Percentiles rank a stretch among this genome's conserved stretches.
These are phyloP conservation scores for Augiades crinisus DNA, from an alignment of 2,888 invertebrate genomes.

Conservation along the genomic window DNA sequence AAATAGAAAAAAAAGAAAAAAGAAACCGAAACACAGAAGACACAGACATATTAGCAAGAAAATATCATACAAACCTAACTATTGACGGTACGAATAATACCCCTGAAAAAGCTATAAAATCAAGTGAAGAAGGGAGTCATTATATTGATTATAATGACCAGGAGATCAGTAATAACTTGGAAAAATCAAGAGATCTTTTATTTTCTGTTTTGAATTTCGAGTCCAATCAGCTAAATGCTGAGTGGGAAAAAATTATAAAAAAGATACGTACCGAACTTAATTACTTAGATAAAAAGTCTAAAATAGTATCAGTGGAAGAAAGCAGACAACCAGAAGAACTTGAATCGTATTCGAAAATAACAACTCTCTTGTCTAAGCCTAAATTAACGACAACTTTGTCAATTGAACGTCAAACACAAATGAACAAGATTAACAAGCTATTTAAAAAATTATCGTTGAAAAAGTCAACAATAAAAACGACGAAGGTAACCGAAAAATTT, in stretches of 20 bases:
- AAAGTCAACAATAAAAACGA: background rate
- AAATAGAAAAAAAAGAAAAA: too few relatives aligned
- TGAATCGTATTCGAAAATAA: background rate
- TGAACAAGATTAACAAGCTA: constrained; percentile 5
- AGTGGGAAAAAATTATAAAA: constrained; percentile 29
- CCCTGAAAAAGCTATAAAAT: too few relatives aligned
- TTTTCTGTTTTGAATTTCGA: constrained; percentile 48
- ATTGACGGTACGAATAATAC: too few relatives aligned
- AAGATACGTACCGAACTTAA: constrained; percentile 6
- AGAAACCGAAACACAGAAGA: too few relatives aligned
- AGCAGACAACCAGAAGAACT: background rate
- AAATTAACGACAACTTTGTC: background rate
- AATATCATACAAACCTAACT: too few relatives aligned
- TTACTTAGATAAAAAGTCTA: too few relatives aligned
- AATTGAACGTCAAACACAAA: too few relatives aligned
- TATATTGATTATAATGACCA: background rate
- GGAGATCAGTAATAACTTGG: constrained; percentile 17
- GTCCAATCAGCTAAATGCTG: constrained; percentile 36
- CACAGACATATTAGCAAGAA: too few relatives aligned
- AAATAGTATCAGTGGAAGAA: too few relatives aligned
- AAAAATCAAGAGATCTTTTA: constrained; percentile 37
- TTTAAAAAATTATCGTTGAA: constrained; percentile 6
- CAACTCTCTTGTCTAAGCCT: background rate
- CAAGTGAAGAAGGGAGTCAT: too few relatives aligned
- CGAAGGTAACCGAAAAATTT: constrained; percentile 12